Percentiles rank a stretch among this genome's conserved stretches.
These are phyloP conservation scores for Quadroppia sp. DNA, from an alignment of 2,888 invertebrate species.

Conservation along the genomic window DNA sequence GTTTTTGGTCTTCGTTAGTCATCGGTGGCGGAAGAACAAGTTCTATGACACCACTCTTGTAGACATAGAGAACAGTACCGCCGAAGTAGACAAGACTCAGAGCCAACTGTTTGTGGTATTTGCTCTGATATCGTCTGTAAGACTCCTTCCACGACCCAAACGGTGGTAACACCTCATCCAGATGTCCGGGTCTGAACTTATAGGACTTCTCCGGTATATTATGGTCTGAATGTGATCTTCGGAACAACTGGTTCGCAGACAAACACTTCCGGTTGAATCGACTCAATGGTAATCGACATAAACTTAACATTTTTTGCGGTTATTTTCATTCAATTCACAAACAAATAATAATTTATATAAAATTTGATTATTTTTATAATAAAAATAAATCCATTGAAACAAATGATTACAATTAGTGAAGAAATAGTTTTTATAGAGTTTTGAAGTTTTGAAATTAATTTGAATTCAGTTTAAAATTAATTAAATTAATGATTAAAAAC, in stretches of 20 bases:
- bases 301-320: neutral
- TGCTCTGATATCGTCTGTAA: slow-evolving; percentile 63
- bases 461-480: too few species aligned
- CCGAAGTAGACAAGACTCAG: slow-evolving; percentile 31
- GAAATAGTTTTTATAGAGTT: too few species aligned
- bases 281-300: slow-evolving; percentile 1
- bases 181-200: slow-evolving; percentile 49
- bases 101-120: slow-evolving; percentile 64
- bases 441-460: too few species aligned
- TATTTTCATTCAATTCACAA: neutral
- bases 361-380: neutral
- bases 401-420: too few species aligned
- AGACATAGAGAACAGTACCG: slow-evolving; percentile 36
- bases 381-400: neutral
- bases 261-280: neutral
- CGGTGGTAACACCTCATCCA: slow-evolving; percentile 74
- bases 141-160: slow-evolving; percentile 71
- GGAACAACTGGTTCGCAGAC: neutral
- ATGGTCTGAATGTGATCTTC: slow-evolving; percentile 11
- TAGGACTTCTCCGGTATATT: slow-evolving; percentile 17
- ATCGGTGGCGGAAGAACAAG: slow-evolving; percentile 40
- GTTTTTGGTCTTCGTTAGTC: neutral
- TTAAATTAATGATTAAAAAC: too few species aligned
- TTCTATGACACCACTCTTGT: slow-evolving; percentile 13
- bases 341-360: neutral